phyloP scores from a whole-genome alignment of 2,797 vertebrate species.

The Onychomys leucogaster region DNA sequence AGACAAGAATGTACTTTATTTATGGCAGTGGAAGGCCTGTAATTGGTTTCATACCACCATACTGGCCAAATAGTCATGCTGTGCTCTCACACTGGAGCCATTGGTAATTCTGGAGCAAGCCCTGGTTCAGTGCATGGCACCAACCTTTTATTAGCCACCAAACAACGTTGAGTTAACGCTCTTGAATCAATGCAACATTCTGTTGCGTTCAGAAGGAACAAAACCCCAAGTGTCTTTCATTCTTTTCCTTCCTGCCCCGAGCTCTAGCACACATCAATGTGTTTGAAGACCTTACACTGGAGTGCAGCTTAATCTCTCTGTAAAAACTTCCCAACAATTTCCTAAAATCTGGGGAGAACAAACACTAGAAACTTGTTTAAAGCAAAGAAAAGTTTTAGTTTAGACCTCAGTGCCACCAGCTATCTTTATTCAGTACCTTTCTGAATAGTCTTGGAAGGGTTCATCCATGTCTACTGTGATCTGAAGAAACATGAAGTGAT shows the following conservation, averaged over 20 bases:
- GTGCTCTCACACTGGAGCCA: neutral
- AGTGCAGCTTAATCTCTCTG: neutral
- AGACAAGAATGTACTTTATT: neutral
- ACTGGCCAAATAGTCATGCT: neutral
- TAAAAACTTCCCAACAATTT: conserved; percentile 11
- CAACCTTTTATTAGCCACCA: neutral
- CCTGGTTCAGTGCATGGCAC: neutral
- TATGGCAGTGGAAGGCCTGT: conserved; percentile 24
- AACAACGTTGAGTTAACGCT: neutral
- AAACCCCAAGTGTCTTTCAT: neutral
- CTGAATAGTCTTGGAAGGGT: neutral
- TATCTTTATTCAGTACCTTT: neutral
- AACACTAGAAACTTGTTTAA: neutral
- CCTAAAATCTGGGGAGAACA: neutral
- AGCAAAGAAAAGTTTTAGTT: neutral
- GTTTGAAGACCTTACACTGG: neutral
- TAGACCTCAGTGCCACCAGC: neutral
- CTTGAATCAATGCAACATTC: neutral
- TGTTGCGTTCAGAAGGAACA: conserved; percentile 35
- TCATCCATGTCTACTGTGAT: neutral
- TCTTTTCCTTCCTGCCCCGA: neutral
- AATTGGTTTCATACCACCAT: neutral
- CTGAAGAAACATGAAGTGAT: neutral
- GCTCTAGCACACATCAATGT: neutral
- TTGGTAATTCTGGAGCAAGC: conserved; percentile 7